Evolutionary conservation across 2,888 invertebrate species (phyloP).

Genomic region (Sacculina carcini): DNA sequence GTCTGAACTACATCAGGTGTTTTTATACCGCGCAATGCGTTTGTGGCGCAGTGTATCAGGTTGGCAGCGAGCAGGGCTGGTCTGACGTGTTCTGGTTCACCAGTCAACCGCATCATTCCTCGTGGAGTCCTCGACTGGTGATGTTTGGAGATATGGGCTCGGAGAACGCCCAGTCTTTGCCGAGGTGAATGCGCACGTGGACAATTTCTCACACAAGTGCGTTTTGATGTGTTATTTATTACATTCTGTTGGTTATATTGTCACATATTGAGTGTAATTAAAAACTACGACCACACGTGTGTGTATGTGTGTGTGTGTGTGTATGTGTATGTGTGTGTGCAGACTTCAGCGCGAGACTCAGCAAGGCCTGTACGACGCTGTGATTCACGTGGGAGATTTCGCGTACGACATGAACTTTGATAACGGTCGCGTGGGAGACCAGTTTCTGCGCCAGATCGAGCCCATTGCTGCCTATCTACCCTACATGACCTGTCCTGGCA

Average conservation of each 20-base stretch:
- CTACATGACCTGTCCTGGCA: slow-evolving; percentile 31
- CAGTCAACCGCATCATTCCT: not conserved
- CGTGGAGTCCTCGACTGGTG: slow-evolving; percentile 52
- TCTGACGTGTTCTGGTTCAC: not conserved
- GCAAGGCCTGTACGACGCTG: slow-evolving; percentile 48
- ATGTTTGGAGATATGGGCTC: slow-evolving; percentile 87
- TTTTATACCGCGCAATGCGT: too few species aligned
- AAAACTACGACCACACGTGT: too few species aligned
- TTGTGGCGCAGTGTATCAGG: not conserved
- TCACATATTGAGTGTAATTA: too few species aligned
- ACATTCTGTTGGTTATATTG: too few species aligned
- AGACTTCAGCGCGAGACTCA: slow-evolving; percentile 61
- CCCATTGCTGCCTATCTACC: slow-evolving; percentile 66
- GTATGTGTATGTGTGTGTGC: too few species aligned
- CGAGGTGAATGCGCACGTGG: slow-evolving; percentile 17
- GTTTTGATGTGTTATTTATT: too few species aligned
- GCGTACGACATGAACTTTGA: slow-evolving; percentile 74
- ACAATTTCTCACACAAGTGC: too few species aligned
- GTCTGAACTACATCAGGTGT: too few species aligned
- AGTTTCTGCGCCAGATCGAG: slow-evolving; percentile 76
- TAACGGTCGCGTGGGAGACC: slow-evolving; percentile 57
- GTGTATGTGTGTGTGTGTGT: too few species aligned
- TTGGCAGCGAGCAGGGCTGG: not conserved
- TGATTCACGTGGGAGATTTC: slow-evolving; percentile 80
- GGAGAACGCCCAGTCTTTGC: slow-evolving; percentile 61